Conservation (phyloP, 2,113 vertebrate genomes). For the Hippocampus abdominalis region DNA sequence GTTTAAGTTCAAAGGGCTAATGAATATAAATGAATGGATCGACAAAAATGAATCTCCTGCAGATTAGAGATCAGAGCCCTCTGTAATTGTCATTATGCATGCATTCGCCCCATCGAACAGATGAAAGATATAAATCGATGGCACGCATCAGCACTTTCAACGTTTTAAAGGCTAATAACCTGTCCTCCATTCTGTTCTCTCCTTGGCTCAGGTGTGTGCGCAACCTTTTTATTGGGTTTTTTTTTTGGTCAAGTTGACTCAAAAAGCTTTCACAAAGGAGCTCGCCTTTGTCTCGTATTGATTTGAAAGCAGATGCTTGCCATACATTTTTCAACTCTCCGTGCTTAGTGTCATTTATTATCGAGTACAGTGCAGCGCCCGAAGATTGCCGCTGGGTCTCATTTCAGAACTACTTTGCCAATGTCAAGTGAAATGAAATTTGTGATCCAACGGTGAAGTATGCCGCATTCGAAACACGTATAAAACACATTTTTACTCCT, state of each 20-base stretch:
- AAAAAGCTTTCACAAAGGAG: neutral
- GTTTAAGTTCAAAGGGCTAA: constrained; percentile 59
- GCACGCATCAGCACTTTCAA: constrained; percentile 61
- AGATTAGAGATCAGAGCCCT: constrained; percentile 63
- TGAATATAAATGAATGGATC: constrained; percentile 66
- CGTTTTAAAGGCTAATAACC: constrained; percentile 47
- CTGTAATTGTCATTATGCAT: constrained; percentile 66
- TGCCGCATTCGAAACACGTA: no score
- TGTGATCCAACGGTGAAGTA: no score
- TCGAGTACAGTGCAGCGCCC: neutral
- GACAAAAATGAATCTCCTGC: constrained; percentile 52
- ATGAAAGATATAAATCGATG: constrained; percentile 62
- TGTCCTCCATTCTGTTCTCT: constrained; percentile 32
- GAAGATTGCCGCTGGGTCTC: no score
- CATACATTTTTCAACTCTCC: neutral
- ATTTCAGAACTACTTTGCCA: constrained; percentile 3
- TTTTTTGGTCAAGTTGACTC: neutral
- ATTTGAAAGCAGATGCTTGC: neutral
- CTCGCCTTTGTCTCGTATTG: neutral
- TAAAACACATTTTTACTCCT: no score
- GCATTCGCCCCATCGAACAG: constrained; percentile 48
- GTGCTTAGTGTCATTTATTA: neutral
- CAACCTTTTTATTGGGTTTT: neutral
- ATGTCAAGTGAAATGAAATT: no score
- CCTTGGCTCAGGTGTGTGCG: constrained; percentile 15